A percentile compares a stretch with the other conserved stretches of the same genome.
Conservation (phyloP, 2,888 invertebrate species). For the Catocala nupta region DNA sequence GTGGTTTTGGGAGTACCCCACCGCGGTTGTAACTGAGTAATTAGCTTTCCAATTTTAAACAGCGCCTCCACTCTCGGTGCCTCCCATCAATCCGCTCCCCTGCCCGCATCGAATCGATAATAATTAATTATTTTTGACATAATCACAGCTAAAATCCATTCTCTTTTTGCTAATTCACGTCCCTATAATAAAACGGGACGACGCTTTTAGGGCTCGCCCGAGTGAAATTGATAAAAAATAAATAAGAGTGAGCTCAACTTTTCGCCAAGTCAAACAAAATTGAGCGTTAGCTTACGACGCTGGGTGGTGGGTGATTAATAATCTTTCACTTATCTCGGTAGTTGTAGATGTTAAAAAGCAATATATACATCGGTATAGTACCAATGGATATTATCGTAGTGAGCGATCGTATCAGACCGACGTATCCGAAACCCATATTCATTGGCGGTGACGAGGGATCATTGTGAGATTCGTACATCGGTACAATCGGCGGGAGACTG, state of each 20-base stretch:
- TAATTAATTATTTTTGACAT: conserved; percentile 92
- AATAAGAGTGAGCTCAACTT: conserved; percentile 79
- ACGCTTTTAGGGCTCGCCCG: conserved; percentile 80
- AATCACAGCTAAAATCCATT: conserved; percentile 89
- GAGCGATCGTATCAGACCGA: conserved; percentile 57
- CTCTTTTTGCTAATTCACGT: conserved; percentile 90
- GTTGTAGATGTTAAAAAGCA: conserved; percentile 34
- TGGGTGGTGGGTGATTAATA: conserved; percentile 75
- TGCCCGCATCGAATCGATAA: conserved; percentile 87
- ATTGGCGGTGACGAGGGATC: conserved; percentile 77
- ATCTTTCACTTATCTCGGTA: conserved; percentile 58
- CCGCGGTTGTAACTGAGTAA: conserved; percentile 72
- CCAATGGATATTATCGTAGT: conserved; percentile 44
- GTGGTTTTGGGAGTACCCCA: conserved; percentile 69
- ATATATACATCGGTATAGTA: conserved; percentile 11
- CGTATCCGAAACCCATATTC: conserved; percentile 68
- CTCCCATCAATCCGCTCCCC: conserved; percentile 82
- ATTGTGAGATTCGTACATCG: conserved; percentile 70
- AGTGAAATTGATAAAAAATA: conserved; percentile 86
- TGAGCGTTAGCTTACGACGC: conserved; percentile 69
- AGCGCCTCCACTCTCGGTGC: conserved; percentile 70
- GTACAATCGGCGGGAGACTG: conserved; percentile 74
- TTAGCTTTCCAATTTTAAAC: conserved; percentile 84
- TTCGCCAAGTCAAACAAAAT: conserved; percentile 82
- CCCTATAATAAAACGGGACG: conserved; percentile 87